Evolutionary conservation across 2,113 vertebrate genomes (phyloP).

Genomic region (Siniperca knerii): DNA sequence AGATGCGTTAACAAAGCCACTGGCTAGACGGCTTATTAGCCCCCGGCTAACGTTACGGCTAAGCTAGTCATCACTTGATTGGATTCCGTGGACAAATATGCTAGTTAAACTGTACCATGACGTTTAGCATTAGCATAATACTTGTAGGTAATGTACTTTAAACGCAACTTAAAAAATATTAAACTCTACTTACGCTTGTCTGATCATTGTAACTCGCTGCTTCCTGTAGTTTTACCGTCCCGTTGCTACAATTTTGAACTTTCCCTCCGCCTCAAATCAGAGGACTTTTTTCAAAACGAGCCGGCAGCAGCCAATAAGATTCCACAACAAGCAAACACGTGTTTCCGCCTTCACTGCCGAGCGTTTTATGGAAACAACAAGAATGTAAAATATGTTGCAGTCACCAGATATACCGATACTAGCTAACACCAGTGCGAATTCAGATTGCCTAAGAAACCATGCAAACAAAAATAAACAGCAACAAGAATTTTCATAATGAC

Average conservation of each 20-base stretch:
- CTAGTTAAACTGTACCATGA: not conserved
- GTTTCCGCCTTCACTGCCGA: slow-evolving; percentile 23
- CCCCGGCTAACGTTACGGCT: slow-evolving; percentile 1
- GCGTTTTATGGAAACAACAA: not conserved
- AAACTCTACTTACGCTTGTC: slow-evolving; percentile 76
- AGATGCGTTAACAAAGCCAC: not conserved
- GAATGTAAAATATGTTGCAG: not conserved
- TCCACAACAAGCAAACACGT: not conserved
- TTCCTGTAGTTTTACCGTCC: slow-evolving; percentile 9
- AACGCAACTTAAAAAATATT: fast-evolving
- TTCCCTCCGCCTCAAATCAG: slow-evolving; percentile 74
- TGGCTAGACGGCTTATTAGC: not conserved
- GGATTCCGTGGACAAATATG: not conserved
- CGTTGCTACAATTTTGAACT: slow-evolving; percentile 70
- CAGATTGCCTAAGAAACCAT: not conserved
- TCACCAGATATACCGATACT: not conserved
- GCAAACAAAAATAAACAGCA: slow-evolving; percentile 22
- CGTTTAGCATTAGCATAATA: not conserved
- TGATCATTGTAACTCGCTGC: slow-evolving; percentile 68
- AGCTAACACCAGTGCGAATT: too few species aligned
- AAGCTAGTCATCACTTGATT: not conserved
- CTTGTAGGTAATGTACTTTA: fast-evolving
- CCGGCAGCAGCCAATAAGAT: slow-evolving; percentile 60
- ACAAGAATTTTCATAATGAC: not conserved
- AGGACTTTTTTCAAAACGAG: slow-evolving; percentile 73